Conservation (phyloP, 2,113 vertebrate species). For the Callionymus lyra region DNA sequence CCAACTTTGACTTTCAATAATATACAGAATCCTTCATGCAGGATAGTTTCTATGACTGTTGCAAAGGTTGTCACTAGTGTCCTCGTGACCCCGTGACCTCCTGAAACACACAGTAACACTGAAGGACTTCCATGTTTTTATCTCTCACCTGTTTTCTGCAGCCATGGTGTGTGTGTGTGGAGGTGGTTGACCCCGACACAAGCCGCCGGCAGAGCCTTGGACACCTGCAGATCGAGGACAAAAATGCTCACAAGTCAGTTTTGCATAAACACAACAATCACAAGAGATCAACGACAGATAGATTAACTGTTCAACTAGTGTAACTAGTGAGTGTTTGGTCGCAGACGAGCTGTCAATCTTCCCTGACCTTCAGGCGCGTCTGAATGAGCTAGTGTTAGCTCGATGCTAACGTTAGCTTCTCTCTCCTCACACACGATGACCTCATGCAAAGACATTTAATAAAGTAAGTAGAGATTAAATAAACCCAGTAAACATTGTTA, state of each 20-base stretch:
- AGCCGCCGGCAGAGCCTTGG: constrained; percentile 78
- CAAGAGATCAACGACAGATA: background rate
- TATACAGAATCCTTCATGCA: background rate
- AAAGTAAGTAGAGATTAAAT: no score
- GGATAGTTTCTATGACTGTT: background rate
- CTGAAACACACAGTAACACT: no score
- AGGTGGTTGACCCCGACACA: constrained; percentile 85
- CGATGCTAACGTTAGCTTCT: constrained; percentile 14
- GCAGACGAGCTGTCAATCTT: constrained; percentile 25
- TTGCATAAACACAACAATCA: background rate
- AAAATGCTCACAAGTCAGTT: background rate
- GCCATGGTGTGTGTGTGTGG: constrained; percentile 72
- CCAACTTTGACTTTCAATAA: no score
- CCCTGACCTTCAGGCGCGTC: constrained; percentile 67
- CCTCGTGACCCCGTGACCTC: no score
- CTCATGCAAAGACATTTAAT: background rate
- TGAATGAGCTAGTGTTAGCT: constrained; percentile 44
- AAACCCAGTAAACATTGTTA: background rate
- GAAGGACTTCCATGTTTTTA: background rate
- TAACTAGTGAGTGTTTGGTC: no score
- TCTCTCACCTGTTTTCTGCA: constrained; percentile 85
- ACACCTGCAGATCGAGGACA: constrained; percentile 64
- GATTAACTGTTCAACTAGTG: background rate
- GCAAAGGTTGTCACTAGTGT: background rate
- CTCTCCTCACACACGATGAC: background rate